Evolutionary conservation across 2,888 invertebrate genomes (phyloP).

Genomic region (Blera fallax): DNA sequence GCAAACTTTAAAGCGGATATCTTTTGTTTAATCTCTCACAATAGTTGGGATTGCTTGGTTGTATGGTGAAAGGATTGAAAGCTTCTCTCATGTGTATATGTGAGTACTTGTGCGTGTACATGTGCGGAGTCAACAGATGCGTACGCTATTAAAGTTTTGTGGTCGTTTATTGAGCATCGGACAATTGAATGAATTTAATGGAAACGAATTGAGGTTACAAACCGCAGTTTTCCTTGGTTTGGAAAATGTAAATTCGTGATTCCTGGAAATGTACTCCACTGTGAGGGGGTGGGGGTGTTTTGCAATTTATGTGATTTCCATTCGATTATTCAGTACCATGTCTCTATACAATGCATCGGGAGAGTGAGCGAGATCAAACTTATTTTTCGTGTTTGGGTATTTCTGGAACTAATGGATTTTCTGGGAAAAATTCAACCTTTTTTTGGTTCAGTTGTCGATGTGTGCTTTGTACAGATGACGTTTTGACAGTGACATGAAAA

Average conservation of each 20-base stretch:
- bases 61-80: neutral
- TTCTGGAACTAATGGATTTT: no score
- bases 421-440: no score
- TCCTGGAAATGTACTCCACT: neutral
- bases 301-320: neutral
- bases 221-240: neutral
- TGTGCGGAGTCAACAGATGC: slow-evolving; percentile 20
- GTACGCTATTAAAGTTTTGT: neutral
- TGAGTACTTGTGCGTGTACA: neutral
- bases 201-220: neutral
- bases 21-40: slow-evolving; percentile 36
- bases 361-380: no score
- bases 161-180: neutral
- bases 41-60: slow-evolving; percentile 16
- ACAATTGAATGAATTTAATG: neutral
- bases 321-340: no score
- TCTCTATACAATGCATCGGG: no score
- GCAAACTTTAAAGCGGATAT: slow-evolving; percentile 20
- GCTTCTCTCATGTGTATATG: neutral
- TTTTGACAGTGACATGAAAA: no score
- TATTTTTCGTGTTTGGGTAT: no score
- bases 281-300: neutral
- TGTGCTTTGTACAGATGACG: no score
- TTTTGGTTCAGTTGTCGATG: no score
- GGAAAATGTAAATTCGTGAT: neutral